phyloP scores from a whole-genome alignment of 2,888 invertebrate genomes.

The Drosophila paracracens region DNA sequence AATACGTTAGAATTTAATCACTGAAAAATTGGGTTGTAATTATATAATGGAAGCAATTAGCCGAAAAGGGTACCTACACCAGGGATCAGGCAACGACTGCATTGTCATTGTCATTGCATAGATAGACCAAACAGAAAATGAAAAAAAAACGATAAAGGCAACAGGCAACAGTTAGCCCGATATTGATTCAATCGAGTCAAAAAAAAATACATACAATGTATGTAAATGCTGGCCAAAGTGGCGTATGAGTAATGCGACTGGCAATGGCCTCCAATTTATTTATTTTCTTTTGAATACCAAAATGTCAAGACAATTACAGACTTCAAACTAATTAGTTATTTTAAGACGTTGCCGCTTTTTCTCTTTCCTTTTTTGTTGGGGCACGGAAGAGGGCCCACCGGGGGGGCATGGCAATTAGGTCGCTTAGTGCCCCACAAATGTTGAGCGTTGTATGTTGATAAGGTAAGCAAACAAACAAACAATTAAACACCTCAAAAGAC shows the following conservation, averaged over 20 bases:
- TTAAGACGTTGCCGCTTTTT: not conserved
- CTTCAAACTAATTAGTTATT: not conserved
- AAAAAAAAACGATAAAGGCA: not conserved
- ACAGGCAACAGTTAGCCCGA: not conserved
- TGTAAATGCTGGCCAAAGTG: not conserved
- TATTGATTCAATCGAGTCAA: not conserved
- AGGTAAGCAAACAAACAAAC: slow-evolving; percentile 8
- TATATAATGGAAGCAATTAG: slow-evolving; percentile 57
- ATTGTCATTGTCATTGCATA: slow-evolving; percentile 10
- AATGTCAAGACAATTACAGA: slow-evolving; percentile 1
- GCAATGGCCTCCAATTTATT: not conserved
- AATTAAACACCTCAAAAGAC: slow-evolving; percentile 10
- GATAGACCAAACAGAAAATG: not conserved
- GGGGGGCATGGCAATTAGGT: slow-evolving; percentile 10
- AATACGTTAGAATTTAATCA: slow-evolving; percentile 53
- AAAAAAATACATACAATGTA: not conserved
- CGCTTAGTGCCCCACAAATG: slow-evolving; percentile 2
- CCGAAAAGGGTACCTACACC: slow-evolving; percentile 14
- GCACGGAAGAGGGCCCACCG: not conserved
- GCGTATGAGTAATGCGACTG: slow-evolving; percentile 12
- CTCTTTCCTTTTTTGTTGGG: not conserved
- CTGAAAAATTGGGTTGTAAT: slow-evolving; percentile 57
- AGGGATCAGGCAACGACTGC: slow-evolving; percentile 13
- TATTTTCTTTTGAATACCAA: not conserved
- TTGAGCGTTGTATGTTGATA: slow-evolving; percentile 10